Evolutionary conservation across 2,888 invertebrate species (phyloP).

Genomic region (Eupithecia subumbrata): DNA sequence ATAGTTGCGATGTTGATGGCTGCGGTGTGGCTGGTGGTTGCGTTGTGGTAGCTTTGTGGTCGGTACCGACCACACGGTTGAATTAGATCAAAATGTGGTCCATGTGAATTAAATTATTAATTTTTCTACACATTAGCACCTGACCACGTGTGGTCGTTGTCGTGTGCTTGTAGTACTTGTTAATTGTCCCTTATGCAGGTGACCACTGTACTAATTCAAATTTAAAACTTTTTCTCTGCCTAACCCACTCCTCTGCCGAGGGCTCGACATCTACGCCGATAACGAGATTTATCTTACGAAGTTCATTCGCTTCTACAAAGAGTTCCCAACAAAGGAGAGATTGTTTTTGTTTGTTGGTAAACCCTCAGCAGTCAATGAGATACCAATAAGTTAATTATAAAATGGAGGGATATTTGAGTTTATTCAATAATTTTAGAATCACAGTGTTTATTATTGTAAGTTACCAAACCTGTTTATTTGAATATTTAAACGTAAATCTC

Average conservation of each 20-base stretch:
- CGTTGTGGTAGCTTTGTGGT: too few species aligned
- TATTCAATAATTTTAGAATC: conserved; percentile 19
- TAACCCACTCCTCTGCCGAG: not conserved
- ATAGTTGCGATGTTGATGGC: too few species aligned
- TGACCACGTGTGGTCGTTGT: too few species aligned
- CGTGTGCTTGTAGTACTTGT: too few species aligned
- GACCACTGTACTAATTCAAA: not conserved
- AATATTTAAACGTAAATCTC: not conserved
- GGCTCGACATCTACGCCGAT: not conserved
- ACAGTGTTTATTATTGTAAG: conserved; percentile 9
- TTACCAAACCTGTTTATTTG: conserved; percentile 8
- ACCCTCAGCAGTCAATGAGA: conserved; percentile 26
- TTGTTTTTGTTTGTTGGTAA: conserved; percentile 30
- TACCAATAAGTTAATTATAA: conserved; percentile 33
- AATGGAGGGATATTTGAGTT: conserved; percentile 18
- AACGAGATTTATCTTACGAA: conserved; percentile 22
- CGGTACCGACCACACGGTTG: too few species aligned
- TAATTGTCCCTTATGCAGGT: not conserved
- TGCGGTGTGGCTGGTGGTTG: too few species aligned
- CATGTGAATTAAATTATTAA: too few species aligned
- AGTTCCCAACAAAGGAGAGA: conserved; percentile 25
- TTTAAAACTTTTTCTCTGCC: not conserved
- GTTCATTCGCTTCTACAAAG: conserved; percentile 35
- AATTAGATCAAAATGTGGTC: too few species aligned
- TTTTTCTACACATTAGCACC: too few species aligned